phyloP scores from a whole-genome alignment of 2,888 invertebrate species.

The Agriopis leucophaearia region DNA sequence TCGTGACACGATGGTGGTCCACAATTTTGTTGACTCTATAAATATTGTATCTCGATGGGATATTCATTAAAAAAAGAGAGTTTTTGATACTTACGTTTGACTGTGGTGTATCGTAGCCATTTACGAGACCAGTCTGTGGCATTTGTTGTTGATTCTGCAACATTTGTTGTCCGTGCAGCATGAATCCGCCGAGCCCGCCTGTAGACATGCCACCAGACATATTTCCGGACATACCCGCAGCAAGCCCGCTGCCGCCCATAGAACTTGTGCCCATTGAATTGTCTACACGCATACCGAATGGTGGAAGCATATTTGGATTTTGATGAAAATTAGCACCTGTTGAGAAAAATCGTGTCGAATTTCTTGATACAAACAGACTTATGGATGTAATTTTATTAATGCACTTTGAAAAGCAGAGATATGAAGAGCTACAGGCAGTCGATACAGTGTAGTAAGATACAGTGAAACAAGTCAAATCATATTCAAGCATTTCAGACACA shows the following conservation, averaged over 20 bases:
- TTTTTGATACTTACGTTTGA: conserved; percentile 63
- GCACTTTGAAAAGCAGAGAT: neutral
- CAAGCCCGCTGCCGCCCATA: conserved; percentile 46
- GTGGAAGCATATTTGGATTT: conserved; percentile 81
- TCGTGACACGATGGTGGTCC: too few species aligned
- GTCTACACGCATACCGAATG: conserved; percentile 83
- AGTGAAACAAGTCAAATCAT: neutral
- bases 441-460: neutral
- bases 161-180: conserved; percentile 72
- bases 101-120: conserved; percentile 75
- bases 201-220: conserved; percentile 21
- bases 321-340: conserved; percentile 84
- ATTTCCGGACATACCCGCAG: conserved; percentile 43
- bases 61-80: neutral
- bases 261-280: conserved; percentile 62
- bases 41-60: too few species aligned
- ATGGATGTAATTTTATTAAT: too few species aligned
- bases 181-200: conserved; percentile 54
- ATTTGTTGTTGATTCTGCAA: conserved; percentile 63
- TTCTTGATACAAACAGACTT: conserved; percentile 1
- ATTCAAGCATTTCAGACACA: neutral
- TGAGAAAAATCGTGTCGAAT: conserved; percentile 20
- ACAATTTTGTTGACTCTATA: too few species aligned
- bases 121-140: conserved; percentile 65
- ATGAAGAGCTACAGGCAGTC: neutral